Evolutionary conservation across 2,888 invertebrate genomes (phyloP), one percentile per base, ranked within the genome.

Genomic region (Standfussiana lucernea): DNA sequence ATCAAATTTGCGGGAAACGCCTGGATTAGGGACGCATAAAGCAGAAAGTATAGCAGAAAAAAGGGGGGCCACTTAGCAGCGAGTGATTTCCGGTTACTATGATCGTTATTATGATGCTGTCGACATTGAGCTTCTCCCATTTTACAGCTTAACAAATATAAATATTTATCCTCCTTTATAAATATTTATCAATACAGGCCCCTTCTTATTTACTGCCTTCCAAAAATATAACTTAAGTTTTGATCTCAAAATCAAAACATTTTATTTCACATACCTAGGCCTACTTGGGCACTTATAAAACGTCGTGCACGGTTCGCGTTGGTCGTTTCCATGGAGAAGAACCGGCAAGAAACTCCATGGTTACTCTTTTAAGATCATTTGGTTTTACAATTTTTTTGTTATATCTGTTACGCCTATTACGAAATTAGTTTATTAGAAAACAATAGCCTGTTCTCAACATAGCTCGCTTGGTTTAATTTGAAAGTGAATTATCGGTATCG

Each of bases 401-500:
- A n/a, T n/a, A n/a, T n/a, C 7, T 40, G 56, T 59, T n/a, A 11
- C 56, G 40, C 24, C 72, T 77, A 72, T 77, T 80, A 77, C 35
- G 42, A 35, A 80, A 80, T 80, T 42, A 35, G 35, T 61, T 72
- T 61, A 72, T 61, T 80, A 28, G 50, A 77, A 81, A 78, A 87
- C 85, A 85, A 83, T 85, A 61, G 75, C 61, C 59, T 61, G 64
- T 74, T 72, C 40, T 66, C 50, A 50, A 61, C 66, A 68, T 37
- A 67, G 59, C 67, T 77, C 64, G 79, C 70, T 69, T 73, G 77
- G 53, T 77, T 83, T 79, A 80, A 87, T 87, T 89, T 82, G 87
- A 88, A 89, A 85, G 88, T 82, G 70, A 88, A 59, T 86, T 86
- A 86, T 80, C 67, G 78, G 47, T 72, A 69, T 86, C 77, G 47